Evolutionary conservation across 1,140 invertebrate species (phyloP).

Genomic region (Cherax destructor): DNA sequence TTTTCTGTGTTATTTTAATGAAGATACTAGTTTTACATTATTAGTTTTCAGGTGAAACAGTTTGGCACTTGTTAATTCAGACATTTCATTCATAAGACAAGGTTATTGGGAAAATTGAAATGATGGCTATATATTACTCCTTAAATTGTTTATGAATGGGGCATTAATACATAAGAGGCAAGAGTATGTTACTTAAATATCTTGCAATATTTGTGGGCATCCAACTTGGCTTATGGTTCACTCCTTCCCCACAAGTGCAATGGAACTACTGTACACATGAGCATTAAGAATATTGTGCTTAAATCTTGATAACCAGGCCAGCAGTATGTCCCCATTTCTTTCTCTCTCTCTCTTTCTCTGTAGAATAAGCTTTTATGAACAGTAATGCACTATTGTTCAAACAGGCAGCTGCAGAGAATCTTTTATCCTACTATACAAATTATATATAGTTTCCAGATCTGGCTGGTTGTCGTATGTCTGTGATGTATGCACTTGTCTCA

Average conservation of each 20-base stretch:
- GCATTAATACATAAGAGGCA: conserved; percentile 22
- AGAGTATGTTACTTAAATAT: not conserved
- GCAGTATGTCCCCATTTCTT: conserved; percentile 12
- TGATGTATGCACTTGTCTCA: conserved; percentile 56
- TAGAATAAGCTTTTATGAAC: conserved; percentile 8
- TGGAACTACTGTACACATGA: conserved; percentile 11
- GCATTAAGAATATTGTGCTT: conserved; percentile 44
- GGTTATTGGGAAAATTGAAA: not conserved
- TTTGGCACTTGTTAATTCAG: not conserved
- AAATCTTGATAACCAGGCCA: conserved; percentile 62
- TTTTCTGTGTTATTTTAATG: not conserved
- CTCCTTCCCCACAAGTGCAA: conserved; percentile 52
- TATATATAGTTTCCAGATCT: conserved; percentile 36
- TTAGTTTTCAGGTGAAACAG: not conserved
- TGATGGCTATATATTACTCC: not conserved
- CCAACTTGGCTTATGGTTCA: conserved; percentile 36
- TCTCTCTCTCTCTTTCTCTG: not conserved
- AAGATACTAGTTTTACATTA: not conserved
- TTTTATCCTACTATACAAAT: conserved; percentile 14
- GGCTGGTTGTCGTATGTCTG: conserved; percentile 64
- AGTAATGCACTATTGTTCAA: conserved; percentile 17
- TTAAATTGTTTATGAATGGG: not conserved
- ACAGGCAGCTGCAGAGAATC: conserved; percentile 9
- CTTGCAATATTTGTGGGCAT: conserved; percentile 31
- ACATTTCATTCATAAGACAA: not conserved